These are phyloP conservation scores for Parapristionchus giblindavisi DNA, from an alignment of 2,888 invertebrate genomes.

Conservation along the genomic window DNA sequence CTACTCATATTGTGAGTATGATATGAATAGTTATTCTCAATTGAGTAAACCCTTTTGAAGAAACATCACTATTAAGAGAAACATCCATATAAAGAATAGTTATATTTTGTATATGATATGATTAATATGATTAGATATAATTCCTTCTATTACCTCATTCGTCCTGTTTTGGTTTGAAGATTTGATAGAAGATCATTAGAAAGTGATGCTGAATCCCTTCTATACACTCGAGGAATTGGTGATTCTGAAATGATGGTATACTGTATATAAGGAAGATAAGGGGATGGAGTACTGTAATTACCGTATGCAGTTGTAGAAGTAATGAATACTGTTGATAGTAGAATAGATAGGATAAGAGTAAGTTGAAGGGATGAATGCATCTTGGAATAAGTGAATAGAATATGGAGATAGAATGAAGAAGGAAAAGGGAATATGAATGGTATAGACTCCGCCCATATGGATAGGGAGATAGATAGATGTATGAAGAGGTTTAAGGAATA, in stretches of 20 bases:
- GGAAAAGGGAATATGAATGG: not conserved
- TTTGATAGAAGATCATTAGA: no score
- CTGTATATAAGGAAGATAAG: slow-evolving; percentile 24
- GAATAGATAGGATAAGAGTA: not conserved
- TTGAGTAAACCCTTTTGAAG: no score
- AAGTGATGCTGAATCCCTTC: no score
- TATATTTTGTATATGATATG: no score
- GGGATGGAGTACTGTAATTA: slow-evolving; percentile 7
- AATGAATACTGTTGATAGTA: not conserved
- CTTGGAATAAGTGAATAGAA: not conserved
- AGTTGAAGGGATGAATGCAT: not conserved
- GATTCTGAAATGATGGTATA: not conserved
- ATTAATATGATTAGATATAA: no score
- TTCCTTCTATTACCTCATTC: no score
- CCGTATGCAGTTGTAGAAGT: not conserved
- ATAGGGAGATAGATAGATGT: slow-evolving; percentile 6
- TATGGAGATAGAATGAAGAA: not conserved
- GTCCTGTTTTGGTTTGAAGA: no score
- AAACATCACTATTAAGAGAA: no score
- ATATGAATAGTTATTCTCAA: no score
- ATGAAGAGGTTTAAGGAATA: not conserved
- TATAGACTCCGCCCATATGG: slow-evolving; percentile 23
- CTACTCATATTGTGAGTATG: no score
- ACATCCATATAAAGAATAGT: no score
- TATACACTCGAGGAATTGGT: not conserved